phyloP scores from a whole-genome alignment of 2,888 invertebrate genomes.

The Phaedon cochleariae region DNA sequence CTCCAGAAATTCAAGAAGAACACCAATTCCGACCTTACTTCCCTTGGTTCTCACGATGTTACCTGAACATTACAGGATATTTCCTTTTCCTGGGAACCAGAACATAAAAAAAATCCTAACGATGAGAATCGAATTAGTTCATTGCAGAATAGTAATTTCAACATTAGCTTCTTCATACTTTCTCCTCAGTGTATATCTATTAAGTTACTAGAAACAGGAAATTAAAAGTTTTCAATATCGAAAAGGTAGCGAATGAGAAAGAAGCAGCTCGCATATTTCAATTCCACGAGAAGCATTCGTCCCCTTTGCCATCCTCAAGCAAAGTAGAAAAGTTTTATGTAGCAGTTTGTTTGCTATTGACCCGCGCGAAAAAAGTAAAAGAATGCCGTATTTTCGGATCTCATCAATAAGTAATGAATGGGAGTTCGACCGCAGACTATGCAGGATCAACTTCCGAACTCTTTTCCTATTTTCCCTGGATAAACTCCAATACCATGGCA shows the following conservation, averaged over 20 bases:
- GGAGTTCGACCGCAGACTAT: conserved; percentile 46
- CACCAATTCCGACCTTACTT: too few relatives aligned
- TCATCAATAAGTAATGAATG: conserved; percentile 52
- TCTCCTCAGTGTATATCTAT: too few relatives aligned
- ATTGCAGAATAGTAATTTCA: too few relatives aligned
- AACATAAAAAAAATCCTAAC: too few relatives aligned
- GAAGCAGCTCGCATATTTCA: neutral
- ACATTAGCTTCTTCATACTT: too few relatives aligned
- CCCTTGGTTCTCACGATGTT: too few relatives aligned
- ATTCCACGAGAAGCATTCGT: neutral
- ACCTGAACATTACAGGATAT: too few relatives aligned
- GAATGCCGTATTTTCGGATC: conserved; percentile 43
- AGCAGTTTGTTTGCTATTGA: conserved; percentile 45
- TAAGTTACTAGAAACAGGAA: too few relatives aligned
- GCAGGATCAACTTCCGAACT: conserved; percentile 46
- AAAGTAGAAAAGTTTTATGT: conserved; percentile 28
- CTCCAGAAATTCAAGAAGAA: too few relatives aligned
- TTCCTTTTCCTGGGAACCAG: too few relatives aligned
- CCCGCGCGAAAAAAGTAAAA: conserved; percentile 41
- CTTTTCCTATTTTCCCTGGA: conserved; percentile 13
- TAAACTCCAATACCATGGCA: neutral
- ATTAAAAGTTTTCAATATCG: neutral
- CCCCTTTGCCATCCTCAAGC: neutral
- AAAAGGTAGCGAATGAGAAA: neutral
- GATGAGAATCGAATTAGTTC: too few relatives aligned